Conservation (phyloP, 2,888 invertebrate species). For the Nymphalis urticae region DNA sequence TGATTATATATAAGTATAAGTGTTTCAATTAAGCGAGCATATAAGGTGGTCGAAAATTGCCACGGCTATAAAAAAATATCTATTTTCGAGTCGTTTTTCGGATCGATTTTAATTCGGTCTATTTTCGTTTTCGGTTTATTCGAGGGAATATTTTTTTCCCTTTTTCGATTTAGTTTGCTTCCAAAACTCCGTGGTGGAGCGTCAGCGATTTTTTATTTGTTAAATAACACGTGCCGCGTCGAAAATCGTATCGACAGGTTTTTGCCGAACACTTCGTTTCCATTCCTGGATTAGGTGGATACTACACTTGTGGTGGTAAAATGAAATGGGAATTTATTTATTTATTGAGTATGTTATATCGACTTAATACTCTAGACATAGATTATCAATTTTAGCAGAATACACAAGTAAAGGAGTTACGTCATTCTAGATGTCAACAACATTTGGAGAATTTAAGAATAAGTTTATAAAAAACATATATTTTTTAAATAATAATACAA, state of each 20-base stretch:
- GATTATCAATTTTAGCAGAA: too few species aligned
- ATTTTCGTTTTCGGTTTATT: constrained; percentile 29
- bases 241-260: constrained; percentile 51
- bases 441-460: too few species aligned
- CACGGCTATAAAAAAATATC: not conserved
- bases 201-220: constrained; percentile 43
- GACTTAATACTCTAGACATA: too few species aligned
- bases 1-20: not conserved
- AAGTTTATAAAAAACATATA: too few species aligned
- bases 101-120: constrained; percentile 14
- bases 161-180: constrained; percentile 41
- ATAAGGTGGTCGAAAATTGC: not conserved
- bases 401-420: too few species aligned
- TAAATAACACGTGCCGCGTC: constrained; percentile 59
- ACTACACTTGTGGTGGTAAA: constrained; percentile 41
- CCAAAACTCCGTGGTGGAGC: constrained; percentile 34
- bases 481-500: too few species aligned
- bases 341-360: too few species aligned
- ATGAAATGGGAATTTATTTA: not conserved
- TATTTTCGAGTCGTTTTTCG: constrained; percentile 18
- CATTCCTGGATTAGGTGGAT: constrained; percentile 40
- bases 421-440: too few species aligned
- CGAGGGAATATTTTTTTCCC: constrained; percentile 39
- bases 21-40: not conserved
- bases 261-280: constrained; percentile 59